Conservation (phyloP, 2,113 vertebrate genomes). For the Gorilla gorilla region DNA sequence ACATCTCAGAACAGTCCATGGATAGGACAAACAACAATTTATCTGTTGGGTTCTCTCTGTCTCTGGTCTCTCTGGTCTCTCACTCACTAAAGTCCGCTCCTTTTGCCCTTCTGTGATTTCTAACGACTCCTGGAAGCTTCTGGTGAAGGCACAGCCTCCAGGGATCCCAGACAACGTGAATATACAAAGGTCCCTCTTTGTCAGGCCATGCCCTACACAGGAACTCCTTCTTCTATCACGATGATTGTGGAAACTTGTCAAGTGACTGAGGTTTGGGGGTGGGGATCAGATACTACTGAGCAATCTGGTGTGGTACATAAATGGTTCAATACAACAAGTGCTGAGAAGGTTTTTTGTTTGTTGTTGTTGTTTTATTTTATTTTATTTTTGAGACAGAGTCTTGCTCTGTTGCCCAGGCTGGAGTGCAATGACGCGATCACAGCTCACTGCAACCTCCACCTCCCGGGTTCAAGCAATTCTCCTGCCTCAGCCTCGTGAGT, state of each 20-base stretch:
- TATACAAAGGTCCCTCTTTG: neutral
- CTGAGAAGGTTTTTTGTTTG: neutral
- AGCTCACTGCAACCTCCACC: too few species aligned
- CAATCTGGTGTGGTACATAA: neutral
- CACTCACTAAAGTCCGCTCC: neutral
- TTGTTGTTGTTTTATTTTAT: neutral
- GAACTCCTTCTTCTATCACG: neutral
- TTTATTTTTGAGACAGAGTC: too few species aligned
- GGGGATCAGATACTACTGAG: neutral
- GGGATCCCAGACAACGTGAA: neutral
- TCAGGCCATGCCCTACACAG: neutral
- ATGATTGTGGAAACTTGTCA: neutral
- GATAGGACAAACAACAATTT: neutral
- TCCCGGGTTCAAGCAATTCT: too few species aligned
- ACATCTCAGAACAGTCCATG: neutral
- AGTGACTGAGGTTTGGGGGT: neutral
- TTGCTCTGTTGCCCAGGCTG: too few species aligned
- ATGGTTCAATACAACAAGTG: neutral
- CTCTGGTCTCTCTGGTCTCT: neutral
- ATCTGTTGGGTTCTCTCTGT: neutral
- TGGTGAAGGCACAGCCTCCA: neutral
- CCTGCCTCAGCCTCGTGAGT: too few species aligned
- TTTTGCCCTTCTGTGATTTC: neutral
- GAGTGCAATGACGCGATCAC: too few species aligned
- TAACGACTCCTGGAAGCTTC: neutral